Evolutionary conservation across 2,113 vertebrate genomes (phyloP).

Genomic region (Arothron firmamentum): DNA sequence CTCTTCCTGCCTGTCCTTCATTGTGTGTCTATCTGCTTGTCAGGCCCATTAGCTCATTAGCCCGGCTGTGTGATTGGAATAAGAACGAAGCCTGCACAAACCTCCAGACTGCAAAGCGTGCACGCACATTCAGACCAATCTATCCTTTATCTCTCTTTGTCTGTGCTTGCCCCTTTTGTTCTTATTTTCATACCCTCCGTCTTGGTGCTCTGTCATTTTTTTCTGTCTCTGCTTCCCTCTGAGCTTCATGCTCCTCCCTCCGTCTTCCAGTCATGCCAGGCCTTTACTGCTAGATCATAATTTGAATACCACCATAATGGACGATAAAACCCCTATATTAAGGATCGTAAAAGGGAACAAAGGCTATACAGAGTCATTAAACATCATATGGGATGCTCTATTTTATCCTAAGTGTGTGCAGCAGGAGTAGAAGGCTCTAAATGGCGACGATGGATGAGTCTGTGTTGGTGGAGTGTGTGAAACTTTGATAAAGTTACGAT

Average conservation of each 20-base stretch:
- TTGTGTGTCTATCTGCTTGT: constrained; percentile 65
- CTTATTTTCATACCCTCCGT: constrained; percentile 26
- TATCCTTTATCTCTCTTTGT: constrained; percentile 38
- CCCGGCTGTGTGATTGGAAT: constrained; percentile 67
- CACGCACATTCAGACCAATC: constrained; percentile 30
- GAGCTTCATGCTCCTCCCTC: constrained; percentile 5
- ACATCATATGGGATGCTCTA: constrained; percentile 13
- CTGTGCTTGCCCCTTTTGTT: constrained; percentile 52
- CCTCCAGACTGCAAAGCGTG: constrained; percentile 42
- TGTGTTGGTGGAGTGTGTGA: too few relatives aligned
- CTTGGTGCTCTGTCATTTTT: constrained; percentile 1
- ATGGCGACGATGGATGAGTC: background rate
- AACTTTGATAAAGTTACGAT: constrained; percentile 15
- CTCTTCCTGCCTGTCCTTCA: constrained; percentile 37
- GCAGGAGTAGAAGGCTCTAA: constrained; percentile 6
- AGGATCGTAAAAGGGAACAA: constrained; percentile 38
- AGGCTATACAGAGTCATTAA: constrained; percentile 29
- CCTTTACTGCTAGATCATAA: constrained; percentile 7
- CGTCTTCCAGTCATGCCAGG: background rate
- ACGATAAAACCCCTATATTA: constrained; percentile 29
- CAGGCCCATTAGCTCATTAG: constrained; percentile 70
- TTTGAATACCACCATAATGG: constrained; percentile 28
- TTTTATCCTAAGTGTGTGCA: constrained; percentile 14
- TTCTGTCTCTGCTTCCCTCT: constrained; percentile 1
- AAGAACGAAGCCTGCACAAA: constrained; percentile 58